phyloP scores from a whole-genome alignment of 2,888 invertebrate species.

The Euplexia lucipara region DNA sequence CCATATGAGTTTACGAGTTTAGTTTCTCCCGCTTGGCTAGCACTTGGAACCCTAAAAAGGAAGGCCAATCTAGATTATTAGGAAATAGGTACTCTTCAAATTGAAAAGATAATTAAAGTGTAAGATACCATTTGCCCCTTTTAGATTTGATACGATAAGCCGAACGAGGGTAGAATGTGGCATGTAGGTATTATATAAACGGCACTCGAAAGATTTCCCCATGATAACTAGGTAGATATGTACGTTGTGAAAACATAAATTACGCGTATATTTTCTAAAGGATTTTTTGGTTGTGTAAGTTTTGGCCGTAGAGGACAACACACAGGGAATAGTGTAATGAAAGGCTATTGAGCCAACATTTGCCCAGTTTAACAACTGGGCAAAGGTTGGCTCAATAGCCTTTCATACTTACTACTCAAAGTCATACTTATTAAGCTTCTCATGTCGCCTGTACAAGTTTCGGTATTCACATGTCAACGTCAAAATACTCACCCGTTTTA shows the following conservation, averaged over 20 bases:
- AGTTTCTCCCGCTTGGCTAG: too few relatives aligned
- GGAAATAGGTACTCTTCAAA: constrained; percentile 32
- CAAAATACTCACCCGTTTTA: too few relatives aligned
- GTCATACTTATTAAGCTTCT: too few relatives aligned
- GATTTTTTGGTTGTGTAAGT: not conserved
- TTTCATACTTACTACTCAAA: too few relatives aligned
- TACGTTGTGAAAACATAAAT: constrained; percentile 17
- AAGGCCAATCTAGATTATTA: constrained; percentile 26
- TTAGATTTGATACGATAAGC: constrained; percentile 45
- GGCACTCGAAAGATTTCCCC: constrained; percentile 28
- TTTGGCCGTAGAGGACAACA: not conserved
- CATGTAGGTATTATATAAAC: constrained; percentile 47
- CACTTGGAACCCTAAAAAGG: not conserved
- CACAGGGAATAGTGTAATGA: too few relatives aligned
- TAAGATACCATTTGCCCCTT: constrained; percentile 22
- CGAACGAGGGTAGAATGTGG: constrained; percentile 28
- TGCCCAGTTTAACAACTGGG: too few relatives aligned
- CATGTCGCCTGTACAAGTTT: too few relatives aligned
- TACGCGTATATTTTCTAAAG: not conserved
- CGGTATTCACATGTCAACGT: too few relatives aligned
- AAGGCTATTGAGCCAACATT: too few relatives aligned
- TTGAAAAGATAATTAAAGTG: constrained; percentile 44
- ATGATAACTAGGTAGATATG: constrained; percentile 13
- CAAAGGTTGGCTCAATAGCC: too few relatives aligned
- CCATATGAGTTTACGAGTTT: too few relatives aligned